Base-by-base conservation (phyloP, 2,797 vertebrate genomes). In the Brotogeris chrysoptera region DNA sequence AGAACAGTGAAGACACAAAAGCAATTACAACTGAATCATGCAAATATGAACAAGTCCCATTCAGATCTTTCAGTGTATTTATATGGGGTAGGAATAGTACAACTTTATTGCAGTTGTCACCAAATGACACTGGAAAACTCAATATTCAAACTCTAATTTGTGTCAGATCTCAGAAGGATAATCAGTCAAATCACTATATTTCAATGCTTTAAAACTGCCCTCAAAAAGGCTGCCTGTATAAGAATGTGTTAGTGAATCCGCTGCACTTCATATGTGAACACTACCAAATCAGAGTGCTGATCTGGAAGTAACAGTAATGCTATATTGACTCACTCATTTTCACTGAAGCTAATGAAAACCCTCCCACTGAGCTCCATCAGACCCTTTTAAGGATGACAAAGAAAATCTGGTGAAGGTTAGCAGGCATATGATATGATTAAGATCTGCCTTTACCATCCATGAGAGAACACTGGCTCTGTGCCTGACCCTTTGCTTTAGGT, bases 341-440 rank as follows among this genome's bases (percentile, higher is more conserved):
- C 77, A 86, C 60, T 77, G 74, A 91, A 81, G 85, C 80, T 79
- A 86, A n/a, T 76, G 89, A 77, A 90, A 94, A 85, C 27, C 76
- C 79, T 92, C 89, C 83, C 68, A 86, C 86, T 34, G 57, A 92
- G 83, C 79, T 87, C 94, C 84, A 90, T 95, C 93, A 95, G 80
- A 90, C 71, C 68, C 86, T 92, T 95, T 92, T 94, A 95, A 91
- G 93, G 88, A 94, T 53, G 88, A 95, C 88, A 85, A 80, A 94
- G 92, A 88, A 93, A 95, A 95, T 93, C 83, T 92, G 71, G 74
- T 90, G 74, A 82, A 95, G 69, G 83, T 91, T 95, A 93, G 78
- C 74, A 87, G 57, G 74, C 90, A 95, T 86, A 73, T 77, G 80
- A 46, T 92, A 94, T 60, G 86, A 92, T 85, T 85, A 93, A 92